Percentiles rank a stretch among this genome's conserved stretches.
phyloP scores from a whole-genome alignment of 2,797 vertebrate genomes.

The Siniperca scherzeri region DNA sequence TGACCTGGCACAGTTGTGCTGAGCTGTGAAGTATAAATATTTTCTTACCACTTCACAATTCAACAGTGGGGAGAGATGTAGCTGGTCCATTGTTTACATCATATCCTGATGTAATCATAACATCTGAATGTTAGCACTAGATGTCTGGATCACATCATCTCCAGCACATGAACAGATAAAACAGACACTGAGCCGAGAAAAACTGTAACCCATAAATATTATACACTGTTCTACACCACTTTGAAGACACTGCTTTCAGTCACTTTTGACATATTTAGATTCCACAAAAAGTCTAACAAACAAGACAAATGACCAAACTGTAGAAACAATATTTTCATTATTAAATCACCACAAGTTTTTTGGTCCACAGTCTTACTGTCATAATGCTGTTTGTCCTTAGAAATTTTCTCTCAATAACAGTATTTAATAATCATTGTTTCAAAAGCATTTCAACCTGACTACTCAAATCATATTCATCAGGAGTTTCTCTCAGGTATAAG shows the following conservation, averaged over 20 bases:
- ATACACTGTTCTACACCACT: not conserved
- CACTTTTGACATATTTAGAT: conserved; percentile 33
- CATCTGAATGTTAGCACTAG: conserved; percentile 50
- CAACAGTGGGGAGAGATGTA: conserved; percentile 18
- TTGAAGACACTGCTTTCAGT: conserved; percentile 23
- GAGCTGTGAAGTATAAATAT: conserved; percentile 35
- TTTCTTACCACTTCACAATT: conserved; percentile 44
- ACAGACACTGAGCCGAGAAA: conserved; percentile 19
- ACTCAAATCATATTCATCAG: not conserved
- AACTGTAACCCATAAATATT: not conserved
- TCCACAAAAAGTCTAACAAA: not conserved
- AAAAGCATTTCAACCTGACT: not conserved
- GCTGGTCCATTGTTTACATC: conserved; percentile 46
- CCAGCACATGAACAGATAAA: conserved; percentile 22
- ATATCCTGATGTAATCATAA: conserved; percentile 59
- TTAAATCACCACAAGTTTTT: not conserved
- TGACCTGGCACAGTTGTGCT: conserved; percentile 28
- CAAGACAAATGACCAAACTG: not conserved
- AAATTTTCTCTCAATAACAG: not conserved
- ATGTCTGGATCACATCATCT: conserved; percentile 58
- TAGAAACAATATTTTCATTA: not conserved
- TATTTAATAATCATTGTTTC: not conserved
- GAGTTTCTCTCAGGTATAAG: not conserved
- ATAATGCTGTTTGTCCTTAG: not conserved
- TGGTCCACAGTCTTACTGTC: not conserved